Percentiles rank a stretch among this genome's conserved stretches.
Conservation (phyloP, 2,113 vertebrate species). For the Pedetes capensis region DNA sequence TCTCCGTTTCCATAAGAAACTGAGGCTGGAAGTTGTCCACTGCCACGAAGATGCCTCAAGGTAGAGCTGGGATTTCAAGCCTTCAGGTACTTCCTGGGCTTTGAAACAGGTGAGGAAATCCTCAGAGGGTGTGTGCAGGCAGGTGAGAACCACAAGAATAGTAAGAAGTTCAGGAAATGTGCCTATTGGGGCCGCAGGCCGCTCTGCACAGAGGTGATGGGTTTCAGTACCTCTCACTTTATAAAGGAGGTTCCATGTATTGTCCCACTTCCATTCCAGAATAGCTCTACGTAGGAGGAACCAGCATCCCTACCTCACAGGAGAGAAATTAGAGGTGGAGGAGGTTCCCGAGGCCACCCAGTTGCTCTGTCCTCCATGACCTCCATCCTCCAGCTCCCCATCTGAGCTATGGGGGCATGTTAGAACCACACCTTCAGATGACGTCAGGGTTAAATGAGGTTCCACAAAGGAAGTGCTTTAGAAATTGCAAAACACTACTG, state of each 20-base stretch:
- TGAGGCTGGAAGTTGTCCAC: neutral
- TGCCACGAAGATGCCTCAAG: rapidly evolving
- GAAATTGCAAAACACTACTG: neutral
- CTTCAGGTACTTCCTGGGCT: neutral
- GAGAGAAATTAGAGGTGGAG: neutral
- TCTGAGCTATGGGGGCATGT: neutral
- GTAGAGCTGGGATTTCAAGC: neutral
- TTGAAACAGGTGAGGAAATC: neutral
- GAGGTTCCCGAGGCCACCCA: neutral
- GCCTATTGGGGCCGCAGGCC: rapidly evolving
- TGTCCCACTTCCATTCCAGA: neutral
- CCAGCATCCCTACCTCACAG: neutral
- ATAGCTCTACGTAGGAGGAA: neutral
- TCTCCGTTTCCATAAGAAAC: neutral
- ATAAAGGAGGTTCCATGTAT: neutral
- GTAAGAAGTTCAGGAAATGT: neutral
- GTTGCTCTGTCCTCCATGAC: rapidly evolving
- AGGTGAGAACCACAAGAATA: neutral
- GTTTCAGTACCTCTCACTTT: neutral
- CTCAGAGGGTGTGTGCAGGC: neutral
- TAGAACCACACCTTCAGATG: neutral
- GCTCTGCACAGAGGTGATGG: neutral
- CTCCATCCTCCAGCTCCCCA: neutral
- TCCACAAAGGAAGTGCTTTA: neutral
- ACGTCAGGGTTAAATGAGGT: constrained; percentile 40